Evolutionary conservation across 2,888 invertebrate genomes (phyloP).

Genomic region (Synergus japonicus): DNA sequence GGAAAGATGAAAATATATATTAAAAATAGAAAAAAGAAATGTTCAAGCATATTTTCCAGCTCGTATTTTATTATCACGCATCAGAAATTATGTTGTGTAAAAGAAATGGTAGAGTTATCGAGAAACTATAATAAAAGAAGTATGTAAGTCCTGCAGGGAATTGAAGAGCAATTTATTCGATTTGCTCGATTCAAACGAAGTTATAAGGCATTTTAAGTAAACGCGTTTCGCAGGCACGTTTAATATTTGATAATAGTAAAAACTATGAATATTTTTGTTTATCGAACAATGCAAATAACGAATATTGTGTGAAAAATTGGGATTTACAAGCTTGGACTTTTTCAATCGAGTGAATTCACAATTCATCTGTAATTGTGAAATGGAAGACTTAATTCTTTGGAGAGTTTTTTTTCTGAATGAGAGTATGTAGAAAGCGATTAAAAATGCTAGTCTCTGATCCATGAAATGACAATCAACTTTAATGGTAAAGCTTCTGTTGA

Average conservation of each 20-base stretch:
- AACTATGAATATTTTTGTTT: background rate
- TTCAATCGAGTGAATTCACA: background rate
- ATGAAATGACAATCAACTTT: conserved; percentile 27
- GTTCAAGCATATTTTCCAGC: background rate
- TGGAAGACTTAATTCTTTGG: conserved; percentile 17
- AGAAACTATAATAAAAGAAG: background rate
- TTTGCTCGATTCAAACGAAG: background rate
- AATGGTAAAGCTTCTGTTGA: conserved; percentile 25
- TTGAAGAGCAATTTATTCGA: conserved; percentile 12
- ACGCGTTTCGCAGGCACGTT: background rate
- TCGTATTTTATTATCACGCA: background rate
- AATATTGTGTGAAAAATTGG: no score
- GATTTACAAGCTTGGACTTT: no score
- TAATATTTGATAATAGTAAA: background rate
- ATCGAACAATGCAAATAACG: background rate
- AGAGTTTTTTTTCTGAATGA: background rate
- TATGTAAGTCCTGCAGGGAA: background rate
- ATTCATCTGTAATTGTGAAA: conserved; percentile 14
- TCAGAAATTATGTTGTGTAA: background rate
- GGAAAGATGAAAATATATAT: conserved; percentile 6
- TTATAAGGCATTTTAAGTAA: background rate
- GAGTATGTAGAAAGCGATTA: conserved; percentile 16
- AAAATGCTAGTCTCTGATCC: conserved; percentile 20
- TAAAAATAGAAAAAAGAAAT: background rate
- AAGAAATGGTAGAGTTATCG: background rate